Evolutionary conservation across 2,113 vertebrate species (phyloP), one percentile per base, ranked within the genome.

Genomic region (Nematolebias whitei): DNA sequence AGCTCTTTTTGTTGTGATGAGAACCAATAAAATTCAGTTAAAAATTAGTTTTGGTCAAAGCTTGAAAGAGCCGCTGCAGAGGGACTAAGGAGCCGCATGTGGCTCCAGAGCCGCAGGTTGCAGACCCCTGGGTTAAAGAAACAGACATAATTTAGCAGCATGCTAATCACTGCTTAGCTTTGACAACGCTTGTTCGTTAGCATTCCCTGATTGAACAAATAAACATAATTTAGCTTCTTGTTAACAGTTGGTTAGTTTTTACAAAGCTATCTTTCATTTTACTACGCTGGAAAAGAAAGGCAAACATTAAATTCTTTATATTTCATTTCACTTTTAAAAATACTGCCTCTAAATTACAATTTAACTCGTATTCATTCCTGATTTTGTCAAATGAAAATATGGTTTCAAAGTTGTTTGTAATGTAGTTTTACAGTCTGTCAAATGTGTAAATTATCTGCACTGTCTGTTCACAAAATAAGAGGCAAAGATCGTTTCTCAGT

Each of bases 401-500:
- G 52, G 26, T 65, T 76, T 84, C 66, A 86, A 74, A 78, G 74
- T 62, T 65, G 68, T 13, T 59, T 77, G 63, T 79, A 57, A 19
- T 76, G 73, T 45, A 60, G 22, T 79, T 64, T 72, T 22, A 63
- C 54, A 65, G 63, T 58, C 29, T 69, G 47, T 65, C 13, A 48
- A 64, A 63, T 58, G 32, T 57, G 38, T 50, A 66, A 7, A 56
- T 50, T 26, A 40, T 40, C 44, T 67, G 65, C 52, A 65, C 62
- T 47, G 62, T 79, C 58, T 75, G 22, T 71, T 78, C 29, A 70
- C 56, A 83, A 76, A 73, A 78, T 63, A 76, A 74, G 80, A 88
- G 81, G 75, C 83, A 84, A 81, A 82, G 44, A 66, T 86, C 81
- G 82, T 80, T 88, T 73, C 83, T 84, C 81, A 71, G 19, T 87